Evolutionary conservation across 2,888 invertebrate species (phyloP).

Genomic region (Pseudococcus viburni): DNA sequence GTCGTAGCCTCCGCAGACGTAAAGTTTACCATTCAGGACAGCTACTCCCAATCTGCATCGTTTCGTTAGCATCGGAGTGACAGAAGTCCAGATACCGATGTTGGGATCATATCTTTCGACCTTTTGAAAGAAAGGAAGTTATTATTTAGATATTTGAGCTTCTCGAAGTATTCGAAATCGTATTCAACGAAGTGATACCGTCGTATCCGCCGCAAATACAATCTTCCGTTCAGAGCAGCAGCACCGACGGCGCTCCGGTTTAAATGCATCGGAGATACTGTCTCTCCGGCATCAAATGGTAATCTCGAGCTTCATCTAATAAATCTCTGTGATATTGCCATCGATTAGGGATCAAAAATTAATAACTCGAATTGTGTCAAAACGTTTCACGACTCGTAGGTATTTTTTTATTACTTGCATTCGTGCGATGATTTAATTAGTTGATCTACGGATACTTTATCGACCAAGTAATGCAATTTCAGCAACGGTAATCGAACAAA

Average conservation of each 20-base stretch:
- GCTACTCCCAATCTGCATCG: conserved; percentile 88
- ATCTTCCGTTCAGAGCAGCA: conserved; percentile 82
- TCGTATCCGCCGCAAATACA: conserved; percentile 91
- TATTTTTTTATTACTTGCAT: conserved; percentile 76
- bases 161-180: conserved; percentile 70
- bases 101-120: conserved; percentile 85
- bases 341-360: neutral
- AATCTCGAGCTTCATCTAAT: conserved; percentile 89
- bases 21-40: conserved; percentile 84
- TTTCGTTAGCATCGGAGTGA: conserved; percentile 85
- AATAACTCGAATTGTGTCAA: neutral
- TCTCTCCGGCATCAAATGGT: conserved; percentile 88
- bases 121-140: conserved; percentile 69
- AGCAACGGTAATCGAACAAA: conserved; percentile 85
- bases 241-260: conserved; percentile 87
- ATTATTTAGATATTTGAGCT: too few relatives aligned
- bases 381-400: neutral
- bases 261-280: conserved; percentile 84
- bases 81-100: conserved; percentile 81
- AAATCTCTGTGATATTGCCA: conserved; percentile 76
- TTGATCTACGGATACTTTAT: conserved; percentile 85
- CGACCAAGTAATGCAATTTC: conserved; percentile 85
- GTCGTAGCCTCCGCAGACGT: conserved; percentile 89
- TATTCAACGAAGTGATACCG: conserved; percentile 85
- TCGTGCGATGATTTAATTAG: conserved; percentile 83